Evolutionary conservation across 2,888 invertebrate species (phyloP).

Genomic region (Mayetiola destructor): DNA sequence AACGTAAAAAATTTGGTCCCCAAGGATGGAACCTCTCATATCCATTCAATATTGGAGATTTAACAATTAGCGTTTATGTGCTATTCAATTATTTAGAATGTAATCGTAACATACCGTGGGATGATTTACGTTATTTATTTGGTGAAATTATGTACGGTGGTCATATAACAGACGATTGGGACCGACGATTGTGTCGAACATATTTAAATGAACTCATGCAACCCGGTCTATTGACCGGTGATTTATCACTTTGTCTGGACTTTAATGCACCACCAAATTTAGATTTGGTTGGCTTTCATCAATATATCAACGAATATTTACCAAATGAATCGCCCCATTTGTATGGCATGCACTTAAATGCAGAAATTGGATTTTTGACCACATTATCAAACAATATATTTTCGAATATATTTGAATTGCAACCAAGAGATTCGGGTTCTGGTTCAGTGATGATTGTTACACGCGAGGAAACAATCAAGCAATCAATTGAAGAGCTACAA

Average conservation of each 20-base stretch:
- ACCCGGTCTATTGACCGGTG: slow-evolving; percentile 76
- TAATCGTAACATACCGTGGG: slow-evolving; percentile 82
- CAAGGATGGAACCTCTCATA: slow-evolving; percentile 83
- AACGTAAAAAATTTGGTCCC: slow-evolving; percentile 85
- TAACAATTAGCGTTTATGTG: slow-evolving; percentile 84
- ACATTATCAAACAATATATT: slow-evolving; percentile 72
- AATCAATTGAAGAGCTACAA: slow-evolving; percentile 68
- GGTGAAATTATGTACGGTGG: slow-evolving; percentile 98
- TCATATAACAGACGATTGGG: slow-evolving; percentile 96
- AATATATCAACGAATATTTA: slow-evolving; percentile 70
- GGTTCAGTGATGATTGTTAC: slow-evolving; percentile 51
- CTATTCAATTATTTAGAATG: slow-evolving; percentile 84
- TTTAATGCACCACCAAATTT: slow-evolving; percentile 80
- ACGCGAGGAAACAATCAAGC: slow-evolving; percentile 61
- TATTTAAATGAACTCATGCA: slow-evolving; percentile 78
- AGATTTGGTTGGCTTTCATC: slow-evolving; percentile 76
- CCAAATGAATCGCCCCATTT: slow-evolving; percentile 81
- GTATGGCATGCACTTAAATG: slow-evolving; percentile 88
- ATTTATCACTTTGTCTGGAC: slow-evolving; percentile 65
- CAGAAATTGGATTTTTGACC: slow-evolving; percentile 87
- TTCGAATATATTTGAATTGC: slow-evolving; percentile 75
- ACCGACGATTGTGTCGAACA: slow-evolving; percentile 71
- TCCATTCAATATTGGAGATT: slow-evolving; percentile 71
- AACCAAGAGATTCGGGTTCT: slow-evolving; percentile 70
- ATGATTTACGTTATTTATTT: slow-evolving; percentile 84